Evolutionary conservation across 2,888 invertebrate species (phyloP).

Genomic region (Platerodrilus igneus): DNA sequence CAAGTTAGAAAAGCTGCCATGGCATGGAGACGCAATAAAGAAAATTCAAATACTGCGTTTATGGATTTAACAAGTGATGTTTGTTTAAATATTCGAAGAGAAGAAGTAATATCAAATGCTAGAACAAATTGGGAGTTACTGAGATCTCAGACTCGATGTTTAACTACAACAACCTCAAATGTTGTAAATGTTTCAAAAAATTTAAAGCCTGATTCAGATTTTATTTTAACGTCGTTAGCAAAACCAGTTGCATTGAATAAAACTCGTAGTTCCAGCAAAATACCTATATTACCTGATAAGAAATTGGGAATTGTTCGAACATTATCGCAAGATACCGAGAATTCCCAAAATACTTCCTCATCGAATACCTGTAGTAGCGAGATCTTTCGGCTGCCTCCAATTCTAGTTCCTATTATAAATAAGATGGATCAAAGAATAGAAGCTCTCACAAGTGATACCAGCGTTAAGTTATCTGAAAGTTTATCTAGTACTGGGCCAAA

Average conservation of each 20-base stretch:
- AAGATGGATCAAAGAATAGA: constrained; percentile 51
- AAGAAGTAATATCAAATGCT: constrained; percentile 80
- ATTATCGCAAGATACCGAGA: constrained; percentile 49
- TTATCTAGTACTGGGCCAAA: constrained; percentile 68
- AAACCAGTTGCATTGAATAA: constrained; percentile 28
- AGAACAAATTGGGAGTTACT: constrained; percentile 83
- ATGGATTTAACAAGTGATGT: constrained; percentile 60
- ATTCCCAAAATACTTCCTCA: constrained; percentile 57
- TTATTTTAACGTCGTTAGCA: constrained; percentile 43
- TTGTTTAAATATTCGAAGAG: constrained; percentile 59
- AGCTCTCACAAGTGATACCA: constrained; percentile 25
- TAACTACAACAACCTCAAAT: constrained; percentile 43
- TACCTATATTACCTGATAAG: constrained; percentile 50
- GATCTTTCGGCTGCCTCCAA: constrained; percentile 62
- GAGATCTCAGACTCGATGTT: constrained; percentile 60
- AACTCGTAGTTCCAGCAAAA: constrained; percentile 28
- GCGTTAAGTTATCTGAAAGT: constrained; percentile 52
- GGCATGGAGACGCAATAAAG: constrained; percentile 76
- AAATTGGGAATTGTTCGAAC: constrained; percentile 48
- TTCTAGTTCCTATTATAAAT: constrained; percentile 64
- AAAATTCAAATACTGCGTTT: constrained; percentile 63
- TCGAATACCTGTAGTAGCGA: constrained; percentile 50
- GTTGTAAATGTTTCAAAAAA: constrained; percentile 38
- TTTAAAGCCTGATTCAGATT: constrained; percentile 45
- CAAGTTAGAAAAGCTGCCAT: constrained; percentile 73